phyloP scores from a whole-genome alignment of 2,888 invertebrate genomes.

The Pasiphila rectangulata region DNA sequence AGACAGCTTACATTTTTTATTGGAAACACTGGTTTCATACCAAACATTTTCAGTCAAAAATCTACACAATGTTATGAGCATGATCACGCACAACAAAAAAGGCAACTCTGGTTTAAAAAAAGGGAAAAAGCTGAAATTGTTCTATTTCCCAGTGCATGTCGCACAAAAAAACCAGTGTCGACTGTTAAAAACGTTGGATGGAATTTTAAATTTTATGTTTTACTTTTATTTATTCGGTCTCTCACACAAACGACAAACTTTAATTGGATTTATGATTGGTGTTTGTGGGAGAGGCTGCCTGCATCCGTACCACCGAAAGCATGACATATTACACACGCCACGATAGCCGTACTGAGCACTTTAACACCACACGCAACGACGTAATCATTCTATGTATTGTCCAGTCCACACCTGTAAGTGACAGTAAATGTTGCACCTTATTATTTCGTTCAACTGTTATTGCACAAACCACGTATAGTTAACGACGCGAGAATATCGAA shows the following conservation, averaged over 20 bases:
- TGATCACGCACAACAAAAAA: slow-evolving; percentile 46
- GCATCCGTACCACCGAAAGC: slow-evolving; percentile 77
- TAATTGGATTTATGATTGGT: slow-evolving; percentile 29
- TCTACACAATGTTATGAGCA: slow-evolving; percentile 54
- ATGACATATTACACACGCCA: slow-evolving; percentile 63
- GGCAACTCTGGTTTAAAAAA: slow-evolving; percentile 21
- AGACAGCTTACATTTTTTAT: slow-evolving; percentile 34
- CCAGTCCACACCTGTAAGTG: slow-evolving; percentile 25
- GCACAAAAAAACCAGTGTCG: slow-evolving; percentile 69
- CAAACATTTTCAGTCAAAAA: slow-evolving; percentile 51
- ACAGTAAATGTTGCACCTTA: slow-evolving; percentile 33
- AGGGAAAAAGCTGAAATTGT: slow-evolving; percentile 33
- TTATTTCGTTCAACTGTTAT: slow-evolving; percentile 25
- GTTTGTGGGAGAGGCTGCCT: slow-evolving; percentile 67
- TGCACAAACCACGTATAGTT: slow-evolving; percentile 8
- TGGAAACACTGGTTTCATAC: slow-evolving; percentile 35
- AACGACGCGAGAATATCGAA: not conserved
- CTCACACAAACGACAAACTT: slow-evolving; percentile 52
- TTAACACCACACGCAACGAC: slow-evolving; percentile 41
- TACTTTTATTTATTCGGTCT: slow-evolving; percentile 44
- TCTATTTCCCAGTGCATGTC: slow-evolving; percentile 68
- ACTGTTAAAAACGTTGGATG: slow-evolving; percentile 58
- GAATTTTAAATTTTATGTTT: slow-evolving; percentile 50
- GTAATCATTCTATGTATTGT: slow-evolving; percentile 26
- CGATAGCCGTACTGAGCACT: slow-evolving; percentile 50